A percentile compares a stretch with the other conserved stretches of the same genome.
Evolutionary conservation across 1,140 invertebrate genomes (phyloP).

Genomic region (Bombyx mandarina): DNA sequence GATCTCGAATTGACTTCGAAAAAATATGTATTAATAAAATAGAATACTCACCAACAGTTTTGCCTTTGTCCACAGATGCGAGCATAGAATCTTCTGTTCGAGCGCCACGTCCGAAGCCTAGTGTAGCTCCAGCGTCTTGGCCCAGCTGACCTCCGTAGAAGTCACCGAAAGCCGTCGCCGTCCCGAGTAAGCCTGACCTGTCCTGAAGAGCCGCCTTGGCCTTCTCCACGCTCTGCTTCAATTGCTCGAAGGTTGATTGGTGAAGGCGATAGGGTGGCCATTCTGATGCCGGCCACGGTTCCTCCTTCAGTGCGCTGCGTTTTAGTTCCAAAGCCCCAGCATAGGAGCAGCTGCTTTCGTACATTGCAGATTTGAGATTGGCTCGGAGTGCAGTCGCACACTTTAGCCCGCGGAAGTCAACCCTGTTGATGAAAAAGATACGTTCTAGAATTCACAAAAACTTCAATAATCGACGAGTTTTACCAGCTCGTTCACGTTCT

Average conservation of each 20-base stretch:
- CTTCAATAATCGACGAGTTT: background rate
- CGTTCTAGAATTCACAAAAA: background rate
- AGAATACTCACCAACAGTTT: constrained; percentile 50
- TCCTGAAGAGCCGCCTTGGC: constrained; percentile 86
- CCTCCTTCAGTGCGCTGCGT: constrained; percentile 76
- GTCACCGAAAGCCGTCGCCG: constrained; percentile 73
- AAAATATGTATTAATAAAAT: background rate
- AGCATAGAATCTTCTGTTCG: constrained; percentile 58
- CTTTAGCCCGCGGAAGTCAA: constrained; percentile 56
- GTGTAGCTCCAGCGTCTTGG: constrained; percentile 40
- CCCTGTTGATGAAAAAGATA: constrained; percentile 25
- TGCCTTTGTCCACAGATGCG: constrained; percentile 55
- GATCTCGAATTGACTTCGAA: too few species aligned
- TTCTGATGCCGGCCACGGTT: constrained; percentile 75
- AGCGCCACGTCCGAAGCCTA: constrained; percentile 46
- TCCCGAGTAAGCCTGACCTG: constrained; percentile 61
- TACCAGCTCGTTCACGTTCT: too few species aligned
- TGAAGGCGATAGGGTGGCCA: constrained; percentile 83
- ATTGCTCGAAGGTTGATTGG: constrained; percentile 86
- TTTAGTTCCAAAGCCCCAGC: constrained; percentile 88
- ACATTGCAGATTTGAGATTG: constrained; percentile 74
- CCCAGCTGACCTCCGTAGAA: constrained; percentile 68
- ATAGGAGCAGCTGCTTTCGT: constrained; percentile 92
- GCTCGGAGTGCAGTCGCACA: constrained; percentile 50
- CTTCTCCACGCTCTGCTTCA: constrained; percentile 90